These are phyloP conservation scores for Agrochola lychnidis DNA, from an alignment of 2,888 invertebrate species.

Conservation along the genomic window DNA sequence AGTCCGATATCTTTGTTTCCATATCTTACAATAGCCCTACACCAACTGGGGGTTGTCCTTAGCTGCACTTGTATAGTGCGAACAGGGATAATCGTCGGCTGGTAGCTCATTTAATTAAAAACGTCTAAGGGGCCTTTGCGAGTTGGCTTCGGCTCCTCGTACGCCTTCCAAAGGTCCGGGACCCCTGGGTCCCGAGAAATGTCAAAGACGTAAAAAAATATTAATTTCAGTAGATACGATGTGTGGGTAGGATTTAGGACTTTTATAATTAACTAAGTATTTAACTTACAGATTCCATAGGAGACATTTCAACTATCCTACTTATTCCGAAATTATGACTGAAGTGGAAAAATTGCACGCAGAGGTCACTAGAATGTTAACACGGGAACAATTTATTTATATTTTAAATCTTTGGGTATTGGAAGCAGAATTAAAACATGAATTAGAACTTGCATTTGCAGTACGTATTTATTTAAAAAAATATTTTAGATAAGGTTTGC, in stretches of 20 bases:
- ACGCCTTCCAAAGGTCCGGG: too few species aligned
- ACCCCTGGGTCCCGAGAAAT: too few species aligned
- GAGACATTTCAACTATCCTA: constrained; percentile 82
- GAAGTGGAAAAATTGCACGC: constrained; percentile 80
- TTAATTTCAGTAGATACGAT: not conserved
- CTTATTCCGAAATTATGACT: constrained; percentile 82
- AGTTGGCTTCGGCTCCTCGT: too few species aligned
- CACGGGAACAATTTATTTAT: constrained; percentile 82
- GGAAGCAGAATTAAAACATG: constrained; percentile 81
- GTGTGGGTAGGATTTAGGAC: not conserved
- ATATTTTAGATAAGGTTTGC: not conserved
- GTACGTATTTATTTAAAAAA: constrained; percentile 62
- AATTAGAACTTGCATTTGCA: constrained; percentile 82
- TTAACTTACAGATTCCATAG: constrained; percentile 79
- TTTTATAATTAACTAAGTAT: not conserved
- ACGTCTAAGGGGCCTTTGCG: too few species aligned
- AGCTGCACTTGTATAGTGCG: too few species aligned
- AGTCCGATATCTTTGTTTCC: too few species aligned
- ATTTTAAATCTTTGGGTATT: constrained; percentile 79
- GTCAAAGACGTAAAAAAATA: too few species aligned
- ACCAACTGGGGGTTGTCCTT: too few species aligned
- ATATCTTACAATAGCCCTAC: too few species aligned
- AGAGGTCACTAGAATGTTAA: constrained; percentile 76
- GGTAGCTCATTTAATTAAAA: too few species aligned
- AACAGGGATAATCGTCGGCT: too few species aligned